Conservation (phyloP, 1,140 invertebrate species). For the Maniola jurtina region DNA sequence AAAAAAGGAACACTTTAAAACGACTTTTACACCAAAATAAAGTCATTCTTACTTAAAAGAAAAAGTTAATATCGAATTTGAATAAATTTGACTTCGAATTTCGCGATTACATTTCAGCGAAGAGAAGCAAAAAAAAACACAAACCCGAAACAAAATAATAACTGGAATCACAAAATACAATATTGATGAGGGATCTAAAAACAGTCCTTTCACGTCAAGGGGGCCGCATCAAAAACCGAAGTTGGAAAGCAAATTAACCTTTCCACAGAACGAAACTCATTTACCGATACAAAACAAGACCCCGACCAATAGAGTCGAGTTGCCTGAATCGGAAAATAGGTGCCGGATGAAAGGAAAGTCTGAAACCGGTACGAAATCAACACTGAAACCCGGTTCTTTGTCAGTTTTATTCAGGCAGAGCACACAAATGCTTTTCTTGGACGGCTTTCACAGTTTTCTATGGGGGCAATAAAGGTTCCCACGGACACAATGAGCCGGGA, state of each 20-base stretch:
- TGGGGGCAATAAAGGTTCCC: constrained; percentile 75
- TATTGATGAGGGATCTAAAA: constrained; percentile 41
- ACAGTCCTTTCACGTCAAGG: constrained; percentile 51
- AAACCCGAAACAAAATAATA: constrained; percentile 14
- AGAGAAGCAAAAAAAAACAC: constrained; percentile 2
- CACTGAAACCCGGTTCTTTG: constrained; percentile 65
- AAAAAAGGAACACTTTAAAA: neutral
- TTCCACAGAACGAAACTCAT: constrained; percentile 69
- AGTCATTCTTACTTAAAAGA: neutral
- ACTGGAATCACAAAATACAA: constrained; percentile 29
- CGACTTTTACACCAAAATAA: neutral
- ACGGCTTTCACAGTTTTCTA: constrained; percentile 73
- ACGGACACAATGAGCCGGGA: constrained; percentile 72
- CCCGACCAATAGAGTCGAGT: constrained; percentile 53
- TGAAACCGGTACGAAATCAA: constrained; percentile 67
- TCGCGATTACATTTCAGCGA: neutral
- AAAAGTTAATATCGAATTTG: neutral
- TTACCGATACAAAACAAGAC: constrained; percentile 73
- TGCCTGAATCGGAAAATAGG: constrained; percentile 64
- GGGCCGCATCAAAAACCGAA: constrained; percentile 53
- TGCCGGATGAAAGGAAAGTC: constrained; percentile 63
- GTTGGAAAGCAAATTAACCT: constrained; percentile 73
- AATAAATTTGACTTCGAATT: neutral
- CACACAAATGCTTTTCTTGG: constrained; percentile 75
- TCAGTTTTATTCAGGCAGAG: constrained; percentile 61